phyloP scores from a whole-genome alignment of 2,797 vertebrate species.

The Zonotrichia albicollis region DNA sequence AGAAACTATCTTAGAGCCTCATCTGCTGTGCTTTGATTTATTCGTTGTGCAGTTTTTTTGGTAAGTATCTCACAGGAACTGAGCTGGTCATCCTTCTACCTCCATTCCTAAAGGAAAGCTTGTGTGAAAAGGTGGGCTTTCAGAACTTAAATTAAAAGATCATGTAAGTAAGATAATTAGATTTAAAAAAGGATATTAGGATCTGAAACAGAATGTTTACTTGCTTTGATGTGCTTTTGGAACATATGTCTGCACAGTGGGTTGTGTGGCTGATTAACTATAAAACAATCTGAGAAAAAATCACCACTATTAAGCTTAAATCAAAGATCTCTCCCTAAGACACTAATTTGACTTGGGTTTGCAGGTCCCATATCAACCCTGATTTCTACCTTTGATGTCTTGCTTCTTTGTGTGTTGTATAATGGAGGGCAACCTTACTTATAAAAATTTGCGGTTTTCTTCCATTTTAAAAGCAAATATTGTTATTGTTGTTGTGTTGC shows the following conservation, averaged over 20 bases:
- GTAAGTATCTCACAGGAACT: slow-evolving; percentile 27
- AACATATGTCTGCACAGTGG: slow-evolving; percentile 66
- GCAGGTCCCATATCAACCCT: slow-evolving; percentile 30
- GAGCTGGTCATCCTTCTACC: slow-evolving; percentile 29
- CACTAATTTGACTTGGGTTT: slow-evolving; percentile 68
- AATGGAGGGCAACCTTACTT: slow-evolving; percentile 56
- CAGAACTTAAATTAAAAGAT: slow-evolving; percentile 69
- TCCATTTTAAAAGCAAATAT: slow-evolving; percentile 39
- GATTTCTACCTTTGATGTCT: slow-evolving; percentile 58
- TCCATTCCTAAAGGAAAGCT: slow-evolving; percentile 13
- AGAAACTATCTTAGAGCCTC: slow-evolving; percentile 40
- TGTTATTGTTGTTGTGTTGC: slow-evolving; percentile 53
- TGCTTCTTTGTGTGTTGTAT: slow-evolving; percentile 9
- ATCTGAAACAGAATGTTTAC: slow-evolving; percentile 73
- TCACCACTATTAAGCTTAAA: slow-evolving; percentile 68
- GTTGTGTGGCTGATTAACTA: slow-evolving; percentile 62
- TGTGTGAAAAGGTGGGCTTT: slow-evolving; percentile 64
- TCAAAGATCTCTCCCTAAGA: slow-evolving; percentile 63
- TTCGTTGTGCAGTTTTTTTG: neutral
- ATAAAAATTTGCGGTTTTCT: slow-evolving; percentile 8
- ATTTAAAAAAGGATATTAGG: slow-evolving; percentile 60
- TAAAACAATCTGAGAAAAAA: slow-evolving; percentile 60
- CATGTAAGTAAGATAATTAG: slow-evolving; percentile 71
- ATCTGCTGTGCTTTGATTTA: slow-evolving; percentile 59
- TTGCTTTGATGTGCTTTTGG: slow-evolving; percentile 69